Base-by-base conservation (phyloP, 2,888 invertebrate genomes). In the Siphlonurus alternatus region DNA sequence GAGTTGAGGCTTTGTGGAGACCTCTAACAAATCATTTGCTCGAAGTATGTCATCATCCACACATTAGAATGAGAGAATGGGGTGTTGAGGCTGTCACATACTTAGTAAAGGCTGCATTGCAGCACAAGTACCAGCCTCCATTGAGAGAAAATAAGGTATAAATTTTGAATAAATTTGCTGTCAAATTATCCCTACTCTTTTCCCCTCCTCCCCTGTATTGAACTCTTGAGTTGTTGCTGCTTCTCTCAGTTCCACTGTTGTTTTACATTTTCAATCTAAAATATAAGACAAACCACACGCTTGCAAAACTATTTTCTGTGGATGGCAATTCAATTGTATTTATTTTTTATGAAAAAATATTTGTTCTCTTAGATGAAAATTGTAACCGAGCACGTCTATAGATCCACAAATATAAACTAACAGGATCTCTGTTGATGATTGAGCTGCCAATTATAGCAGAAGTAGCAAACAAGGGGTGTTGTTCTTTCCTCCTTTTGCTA, bases 1-100 rank as follows among this genome's bases (percentile, higher is more conserved):
- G 98, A 64, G 90, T 97, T 59, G 93, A 95, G 75, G 91, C 96
- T 0, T 82, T 95, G 69, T 98, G 98, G 98, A 82, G 90, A 68
- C 95, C 95, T 0, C 81, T 98, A 64, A 96, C 96, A 0, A 93
- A 92, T 74, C 97, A 98, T 76, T 80, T 98, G n/a, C 76, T 97
- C 60, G 95, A 96, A 78, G 94, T 95, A 66, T 95, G 95, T 73
- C 93, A 93, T 73, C 96, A 96, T 77, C 93, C 95, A 0, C 94
- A 93, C 72, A 90, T 92, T 68, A 79, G 93, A 67, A 93, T 98
- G 92, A 80, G 98, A 53, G 95, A 95, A 75, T 98, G 96, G 96
- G 97, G 97, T 0, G 95, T 96, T 0, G 95, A 96, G 76, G 95
- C 96, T 0, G 86, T 98, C 63, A 96, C 97, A 0, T 93, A 92